Base-by-base conservation (phyloP, 2,797 vertebrate genomes). In the Pitangus sulphuratus region DNA sequence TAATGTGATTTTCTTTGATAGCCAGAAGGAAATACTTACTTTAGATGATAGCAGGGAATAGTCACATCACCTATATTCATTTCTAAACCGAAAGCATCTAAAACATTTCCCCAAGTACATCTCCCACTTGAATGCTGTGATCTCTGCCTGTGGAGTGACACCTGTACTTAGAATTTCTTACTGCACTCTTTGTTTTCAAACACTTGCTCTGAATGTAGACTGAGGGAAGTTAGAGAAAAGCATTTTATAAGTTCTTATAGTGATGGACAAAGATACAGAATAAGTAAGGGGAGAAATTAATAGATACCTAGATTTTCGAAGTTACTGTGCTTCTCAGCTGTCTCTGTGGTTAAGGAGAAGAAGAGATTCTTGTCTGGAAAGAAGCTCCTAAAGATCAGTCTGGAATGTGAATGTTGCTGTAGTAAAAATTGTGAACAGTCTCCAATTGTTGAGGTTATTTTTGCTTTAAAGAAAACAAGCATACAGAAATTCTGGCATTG, bases 1-100 rank as follows among this genome's bases (percentile, higher is more conserved):
- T 90, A 91, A 93, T 90, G 76, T 57, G 80, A 35, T 94, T 96
- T 94, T 88, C 83, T 81, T 77, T 7, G 8, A 28, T 68, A 94
- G 90, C 85, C 90, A 81, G 76, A 57, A 93, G 92, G 76, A 91
- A 48, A 45, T 48, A 10, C 68, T 80, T 85, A 80, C 88, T 90
- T 90, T 65, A 84, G 83, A 62, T 77, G 85, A 56, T 58, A 12
- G 51, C 16, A 68, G 83, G 60, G 72, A 68, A 74, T 30, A 75
- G 76, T 10, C 56, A 45, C 57, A 64, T 91, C 83, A 51, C 76
- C 68, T 83, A 6, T 16, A 21, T 21, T 84, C 37, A 22, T 47
- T 88, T 51, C 40, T 70, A 14, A 86, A 53, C 53, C 83, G 51
- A 51, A 77, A 77, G 71, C 64, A 81, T 30, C 72, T 70, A 35